A percentile compares a stretch with the other conserved stretches of the same genome.
phyloP scores from a whole-genome alignment of 2,888 invertebrate species.

The Nomada flava region DNA sequence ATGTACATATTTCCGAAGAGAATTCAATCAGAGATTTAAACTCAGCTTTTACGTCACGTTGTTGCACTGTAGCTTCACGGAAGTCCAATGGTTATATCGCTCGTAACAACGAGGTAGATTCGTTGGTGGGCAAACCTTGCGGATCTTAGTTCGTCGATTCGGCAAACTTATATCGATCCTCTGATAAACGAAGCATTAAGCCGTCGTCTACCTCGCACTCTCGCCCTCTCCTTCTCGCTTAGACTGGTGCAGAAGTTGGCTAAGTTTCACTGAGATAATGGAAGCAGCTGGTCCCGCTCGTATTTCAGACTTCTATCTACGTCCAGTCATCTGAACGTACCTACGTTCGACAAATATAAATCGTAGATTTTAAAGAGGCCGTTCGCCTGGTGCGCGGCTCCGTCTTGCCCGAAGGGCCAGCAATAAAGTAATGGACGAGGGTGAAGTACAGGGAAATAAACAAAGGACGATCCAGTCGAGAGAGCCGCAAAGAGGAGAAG shows the following conservation, averaged over 20 bases:
- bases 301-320: slow-evolving; percentile 28
- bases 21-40: neutral
- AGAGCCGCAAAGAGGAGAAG: neutral
- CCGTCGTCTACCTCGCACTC: neutral
- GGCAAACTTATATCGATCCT: neutral
- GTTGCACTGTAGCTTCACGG: neutral
- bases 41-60: neutral
- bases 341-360: slow-evolving; percentile 23
- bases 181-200: slow-evolving; percentile 14
- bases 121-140: no score
- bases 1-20: no score
- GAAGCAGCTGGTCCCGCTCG: slow-evolving; percentile 18
- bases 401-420: neutral
- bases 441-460: neutral
- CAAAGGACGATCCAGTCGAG: slow-evolving; percentile 22
- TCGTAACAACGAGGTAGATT: no score
- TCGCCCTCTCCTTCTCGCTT: no score
- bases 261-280: slow-evolving; percentile 26
- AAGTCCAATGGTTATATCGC: neutral
- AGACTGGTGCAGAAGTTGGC: neutral
- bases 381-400: neutral
- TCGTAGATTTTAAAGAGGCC: slow-evolving; percentile 1
- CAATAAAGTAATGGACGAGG: neutral
- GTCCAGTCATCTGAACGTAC: slow-evolving; percentile 10
- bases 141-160: neutral